Base-by-base conservation (phyloP, 2,888 invertebrate genomes). In the Trilocha varians region DNA sequence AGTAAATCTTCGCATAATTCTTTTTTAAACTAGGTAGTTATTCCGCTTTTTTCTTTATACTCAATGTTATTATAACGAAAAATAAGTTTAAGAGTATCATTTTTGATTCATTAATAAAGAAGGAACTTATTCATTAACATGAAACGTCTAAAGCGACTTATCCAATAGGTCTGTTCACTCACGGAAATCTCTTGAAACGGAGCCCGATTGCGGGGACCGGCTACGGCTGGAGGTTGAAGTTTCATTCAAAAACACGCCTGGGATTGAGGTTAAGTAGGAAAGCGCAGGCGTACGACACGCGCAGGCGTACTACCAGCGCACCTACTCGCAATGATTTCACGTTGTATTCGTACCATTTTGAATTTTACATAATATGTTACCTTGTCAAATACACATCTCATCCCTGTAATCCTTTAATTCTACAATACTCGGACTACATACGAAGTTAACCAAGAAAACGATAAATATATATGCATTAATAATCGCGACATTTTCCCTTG, bases 161-260 rank as follows among this genome's bases (percentile, higher is more conserved):
- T 1, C 25, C 25, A 25, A 25, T 25, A 25, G 11, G 8, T 25
- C 25, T 25, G 25, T 25, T 25, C 25, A 25, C 25, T 41, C 60
- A 54, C 55, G 54, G 57, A 64, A 64, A 64, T 62, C 61, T 54
- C 59, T 65, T 74, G 65, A 73, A 73, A 76, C 65, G 71, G 74
- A 76, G 71, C 75, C 69, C 65, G 64, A 64, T 68, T 52, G 57
- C 56, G 63, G 56, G 60, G 66, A 61, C 75, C 72, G 74, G 71
- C 62, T 63, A 44, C 72, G 74, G 71, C 62, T 63, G 44, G 54
- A 62, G 62, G 70, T 65, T 71, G 70, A 73, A 74, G 71, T 78
- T 82, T 83, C 82, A 83, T 85, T 85, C 80, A 83, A 84, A 75
- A 84, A 84, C 78, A 79, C 72, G 78, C 71, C 72, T 71, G 65